Conservation (phyloP, 1,140 invertebrate species). For the Bombus difficillimus region DNA sequence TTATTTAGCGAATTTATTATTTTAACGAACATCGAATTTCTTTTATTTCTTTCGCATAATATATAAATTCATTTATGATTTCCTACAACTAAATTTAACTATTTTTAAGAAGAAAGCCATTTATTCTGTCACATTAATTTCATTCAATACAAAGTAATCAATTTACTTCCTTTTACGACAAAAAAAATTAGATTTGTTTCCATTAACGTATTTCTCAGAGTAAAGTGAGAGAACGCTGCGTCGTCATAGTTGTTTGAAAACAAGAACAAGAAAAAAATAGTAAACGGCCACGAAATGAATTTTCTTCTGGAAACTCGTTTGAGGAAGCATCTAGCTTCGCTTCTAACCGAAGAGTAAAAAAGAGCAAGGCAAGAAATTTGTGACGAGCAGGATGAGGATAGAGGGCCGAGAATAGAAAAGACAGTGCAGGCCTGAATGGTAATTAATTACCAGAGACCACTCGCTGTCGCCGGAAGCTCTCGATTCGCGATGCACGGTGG, state of each 20-base stretch:
- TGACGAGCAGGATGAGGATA: not conserved
- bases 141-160: not conserved
- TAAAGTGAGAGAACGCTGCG: no score
- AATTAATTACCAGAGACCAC: constrained; percentile 55
- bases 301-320: constrained; percentile 8
- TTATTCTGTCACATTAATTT: not conserved
- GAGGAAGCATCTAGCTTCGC: not conserved
- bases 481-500: constrained; percentile 43
- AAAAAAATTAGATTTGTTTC: constrained; percentile 24
- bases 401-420: not conserved
- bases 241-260: not conserved
- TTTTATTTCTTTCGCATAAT: not conserved
- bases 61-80: not conserved
- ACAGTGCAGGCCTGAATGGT: constrained; percentile 42
- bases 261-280: not conserved
- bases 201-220: constrained; percentile 7
- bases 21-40: not conserved
- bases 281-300: not conserved
- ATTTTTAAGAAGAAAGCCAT: not conserved
- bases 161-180: not conserved
- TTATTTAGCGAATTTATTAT: not conserved
- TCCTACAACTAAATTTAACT: not conserved
- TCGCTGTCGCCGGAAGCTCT: constrained; percentile 33
- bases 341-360: not conserved
- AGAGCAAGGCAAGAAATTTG: not conserved